Evolutionary conservation across 2,888 invertebrate species (phyloP), one percentile per base, ranked within the genome.

Genomic region (Himalopsyche japonica): DNA sequence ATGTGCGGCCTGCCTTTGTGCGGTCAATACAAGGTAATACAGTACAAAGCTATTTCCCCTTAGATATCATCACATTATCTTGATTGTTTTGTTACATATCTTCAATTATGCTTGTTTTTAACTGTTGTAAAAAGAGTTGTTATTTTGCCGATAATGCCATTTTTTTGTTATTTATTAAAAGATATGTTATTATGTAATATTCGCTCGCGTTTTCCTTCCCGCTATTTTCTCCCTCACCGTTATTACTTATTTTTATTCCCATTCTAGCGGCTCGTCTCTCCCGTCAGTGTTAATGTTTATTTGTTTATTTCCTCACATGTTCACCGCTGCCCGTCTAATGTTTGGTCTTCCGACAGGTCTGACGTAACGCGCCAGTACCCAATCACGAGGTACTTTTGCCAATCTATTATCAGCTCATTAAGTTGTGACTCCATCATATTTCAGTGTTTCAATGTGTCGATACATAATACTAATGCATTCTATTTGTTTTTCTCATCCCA

Each of bases 281-380:
- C 70, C 15, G 27, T 70, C 70, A 15, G 20, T 27, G 70, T 70
- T 24, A 24, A 27, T 70, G 70, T 70, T 70, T 70, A 70, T 70
- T 27, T 70, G 70, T 70, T 70, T 70, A 70, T 27, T 70, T 27
- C 70, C 70, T 70, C 70, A 70, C 70, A 70, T 70, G 70, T 70
- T 70, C 70, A 70, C 57, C 48, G 64, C 82, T 70, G 82, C 80
- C 82, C 79, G 78, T 84, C 82, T 84, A 86, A 87, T 87, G 85
- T 86, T 86, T 87, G 86, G 85, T 87, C 86, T 85, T 86, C 85
- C 86, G 80, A 82, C 87, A 87, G 87, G 86, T 87, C 87, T 87
- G 87, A 87, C 84, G 83, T 49, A 83, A 77, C 83, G 79, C 82
- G 86, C 82, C 81, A 86, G 84, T 85, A 82, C 86, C 86, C 86